These are phyloP conservation scores for Syrmaticus mikado DNA, from an alignment of 2,113 vertebrate species.

Conservation along the genomic window DNA sequence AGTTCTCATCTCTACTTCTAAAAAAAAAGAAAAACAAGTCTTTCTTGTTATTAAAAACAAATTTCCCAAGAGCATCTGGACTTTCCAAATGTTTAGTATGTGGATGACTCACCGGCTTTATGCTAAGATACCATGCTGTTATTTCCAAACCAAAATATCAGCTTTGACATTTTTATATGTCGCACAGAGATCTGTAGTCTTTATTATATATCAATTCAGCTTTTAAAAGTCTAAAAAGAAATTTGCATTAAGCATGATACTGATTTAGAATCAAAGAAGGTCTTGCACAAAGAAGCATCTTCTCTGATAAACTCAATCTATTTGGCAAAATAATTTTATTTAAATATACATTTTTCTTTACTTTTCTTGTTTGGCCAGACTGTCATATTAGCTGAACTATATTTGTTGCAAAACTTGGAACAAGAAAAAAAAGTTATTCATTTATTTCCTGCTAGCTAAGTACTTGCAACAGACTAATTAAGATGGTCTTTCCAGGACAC, in stretches of 20 bases:
- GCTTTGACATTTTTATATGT: constrained; percentile 51
- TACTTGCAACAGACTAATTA: not conserved
- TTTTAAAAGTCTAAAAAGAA: constrained; percentile 35
- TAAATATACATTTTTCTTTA: not conserved
- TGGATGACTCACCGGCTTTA: constrained; percentile 53
- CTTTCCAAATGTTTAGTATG: constrained; percentile 58
- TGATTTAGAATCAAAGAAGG: constrained; percentile 16
- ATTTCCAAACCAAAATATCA: constrained; percentile 52
- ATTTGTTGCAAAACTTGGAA: not conserved
- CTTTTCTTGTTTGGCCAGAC: not conserved
- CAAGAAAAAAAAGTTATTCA: not conserved
- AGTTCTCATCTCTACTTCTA: not conserved
- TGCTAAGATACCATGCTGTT: constrained; percentile 47
- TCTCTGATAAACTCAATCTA: not conserved
- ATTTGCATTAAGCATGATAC: not conserved
- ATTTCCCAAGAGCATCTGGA: constrained; percentile 33
- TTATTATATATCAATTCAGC: constrained; percentile 6
- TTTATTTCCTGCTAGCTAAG: not conserved
- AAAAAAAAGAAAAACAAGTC: not conserved
- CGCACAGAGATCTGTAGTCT: not conserved
- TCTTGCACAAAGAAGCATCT: not conserved
- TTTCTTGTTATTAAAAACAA: constrained; percentile 54
- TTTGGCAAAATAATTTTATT: not conserved
- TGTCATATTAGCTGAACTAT: not conserved
- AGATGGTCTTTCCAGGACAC: not conserved